Conservation (phyloP, 2,113 vertebrate species). For the Pygathrix nemaeus region DNA sequence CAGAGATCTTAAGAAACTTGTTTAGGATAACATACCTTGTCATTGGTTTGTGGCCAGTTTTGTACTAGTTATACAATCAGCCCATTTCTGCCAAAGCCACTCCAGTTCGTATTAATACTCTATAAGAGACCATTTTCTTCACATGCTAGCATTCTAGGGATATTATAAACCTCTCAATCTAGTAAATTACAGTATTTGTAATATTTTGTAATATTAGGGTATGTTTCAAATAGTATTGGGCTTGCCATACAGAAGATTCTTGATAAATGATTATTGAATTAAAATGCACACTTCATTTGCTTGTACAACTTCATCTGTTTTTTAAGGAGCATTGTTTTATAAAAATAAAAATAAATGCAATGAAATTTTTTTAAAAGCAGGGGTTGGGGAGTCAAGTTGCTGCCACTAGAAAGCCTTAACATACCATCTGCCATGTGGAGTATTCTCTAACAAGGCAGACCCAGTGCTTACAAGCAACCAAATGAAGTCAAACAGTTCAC, state of each 20-base stretch:
- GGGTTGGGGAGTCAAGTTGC: neutral
- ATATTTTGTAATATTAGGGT: neutral
- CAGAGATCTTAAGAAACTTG: neutral
- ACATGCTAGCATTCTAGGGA: neutral
- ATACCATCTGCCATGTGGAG: neutral
- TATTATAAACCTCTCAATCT: neutral
- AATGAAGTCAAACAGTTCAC: constrained; percentile 68
- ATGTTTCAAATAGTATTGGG: neutral
- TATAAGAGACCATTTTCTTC: neutral
- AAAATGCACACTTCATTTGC: neutral
- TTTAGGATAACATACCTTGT: neutral
- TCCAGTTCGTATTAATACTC: neutral
- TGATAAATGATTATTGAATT: neutral
- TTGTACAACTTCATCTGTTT: neutral
- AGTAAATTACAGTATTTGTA: neutral
- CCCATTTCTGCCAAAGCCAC: neutral
- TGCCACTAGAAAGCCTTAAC: neutral
- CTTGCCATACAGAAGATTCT: neutral
- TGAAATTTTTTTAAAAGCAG: neutral
- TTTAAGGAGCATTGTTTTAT: neutral
- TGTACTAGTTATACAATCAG: neutral
- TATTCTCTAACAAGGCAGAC: constrained; percentile 43
- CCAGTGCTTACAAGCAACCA: constrained; percentile 54
- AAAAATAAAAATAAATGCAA: constrained; percentile 28
- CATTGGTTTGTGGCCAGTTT: neutral